These are phyloP conservation scores for Graptemys geographica DNA, from an alignment of 2,797 vertebrate species.

Conservation along the genomic window DNA sequence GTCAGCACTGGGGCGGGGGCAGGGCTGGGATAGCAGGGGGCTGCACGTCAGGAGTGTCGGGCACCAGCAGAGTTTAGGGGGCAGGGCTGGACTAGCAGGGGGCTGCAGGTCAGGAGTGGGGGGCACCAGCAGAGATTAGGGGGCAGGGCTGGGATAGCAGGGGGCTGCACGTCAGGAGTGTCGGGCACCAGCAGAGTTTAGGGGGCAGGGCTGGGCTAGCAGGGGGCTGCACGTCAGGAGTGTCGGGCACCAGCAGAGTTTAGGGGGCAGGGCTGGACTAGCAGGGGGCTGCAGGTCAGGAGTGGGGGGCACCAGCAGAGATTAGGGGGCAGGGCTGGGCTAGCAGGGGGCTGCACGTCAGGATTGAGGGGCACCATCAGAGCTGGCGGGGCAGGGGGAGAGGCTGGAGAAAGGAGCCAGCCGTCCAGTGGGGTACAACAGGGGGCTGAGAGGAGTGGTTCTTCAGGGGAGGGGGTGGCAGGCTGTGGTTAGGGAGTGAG, in stretches of 20 bases:
- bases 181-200: no score
- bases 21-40: neutral
- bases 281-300: neutral
- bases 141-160: neutral
- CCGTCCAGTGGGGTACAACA: neutral
- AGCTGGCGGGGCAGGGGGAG: no score
- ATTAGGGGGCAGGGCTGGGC: neutral
- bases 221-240: no score
- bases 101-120: neutral
- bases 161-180: neutral
- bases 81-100: neutral
- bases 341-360: neutral
- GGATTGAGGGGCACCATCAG: neutral
- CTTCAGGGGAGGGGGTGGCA: neutral
- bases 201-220: no score
- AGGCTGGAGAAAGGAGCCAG: neutral
- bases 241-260: no score
- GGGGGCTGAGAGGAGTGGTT: neutral
- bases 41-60: neutral
- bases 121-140: neutral
- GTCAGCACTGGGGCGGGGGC: no score
- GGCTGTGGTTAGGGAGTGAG: neutral
- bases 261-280: neutral
- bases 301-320: neutral
- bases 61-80: no score